phyloP scores from a whole-genome alignment of 2,888 invertebrate species.

The Ophioninae sp. region DNA sequence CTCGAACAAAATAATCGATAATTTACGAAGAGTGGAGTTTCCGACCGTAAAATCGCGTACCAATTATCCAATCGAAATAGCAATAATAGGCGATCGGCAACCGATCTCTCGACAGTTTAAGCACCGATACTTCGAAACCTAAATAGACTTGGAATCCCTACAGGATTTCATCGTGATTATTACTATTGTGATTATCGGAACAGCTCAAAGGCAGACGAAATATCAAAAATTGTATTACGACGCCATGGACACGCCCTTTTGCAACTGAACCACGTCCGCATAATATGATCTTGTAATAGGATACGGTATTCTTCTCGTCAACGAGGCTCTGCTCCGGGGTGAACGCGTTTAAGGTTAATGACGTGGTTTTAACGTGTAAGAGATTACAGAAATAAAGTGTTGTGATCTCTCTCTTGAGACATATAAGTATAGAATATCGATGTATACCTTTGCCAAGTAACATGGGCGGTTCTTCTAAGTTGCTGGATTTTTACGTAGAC shows the following conservation, averaged over 20 bases:
- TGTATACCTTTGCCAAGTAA: constrained; percentile 6
- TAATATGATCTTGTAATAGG: constrained; percentile 38
- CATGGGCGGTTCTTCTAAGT: constrained; percentile 41
- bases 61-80: constrained; percentile 19
- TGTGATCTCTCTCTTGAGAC: constrained; percentile 46
- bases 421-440: constrained; percentile 28
- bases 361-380: constrained; percentile 79
- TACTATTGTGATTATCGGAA: constrained; percentile 1
- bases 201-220: background rate
- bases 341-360: constrained; percentile 77
- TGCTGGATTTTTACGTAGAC: constrained; percentile 56
- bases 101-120: constrained; percentile 24
- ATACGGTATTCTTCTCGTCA: constrained; percentile 56
- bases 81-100: constrained; percentile 33
- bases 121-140: constrained; percentile 1
- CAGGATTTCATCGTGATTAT: background rate
- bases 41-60: constrained; percentile 39
- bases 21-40: constrained; percentile 30
- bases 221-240: background rate
- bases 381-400: constrained; percentile 65
- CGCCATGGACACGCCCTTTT: background rate
- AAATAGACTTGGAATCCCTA: constrained; percentile 9
- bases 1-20: constrained; percentile 18
- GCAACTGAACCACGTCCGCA: background rate
- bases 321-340: constrained; percentile 41